Evolutionary conservation across 2,113 vertebrate species (phyloP), one percentile per base, ranked within the genome.

Genomic region (Macquaria australasica): DNA sequence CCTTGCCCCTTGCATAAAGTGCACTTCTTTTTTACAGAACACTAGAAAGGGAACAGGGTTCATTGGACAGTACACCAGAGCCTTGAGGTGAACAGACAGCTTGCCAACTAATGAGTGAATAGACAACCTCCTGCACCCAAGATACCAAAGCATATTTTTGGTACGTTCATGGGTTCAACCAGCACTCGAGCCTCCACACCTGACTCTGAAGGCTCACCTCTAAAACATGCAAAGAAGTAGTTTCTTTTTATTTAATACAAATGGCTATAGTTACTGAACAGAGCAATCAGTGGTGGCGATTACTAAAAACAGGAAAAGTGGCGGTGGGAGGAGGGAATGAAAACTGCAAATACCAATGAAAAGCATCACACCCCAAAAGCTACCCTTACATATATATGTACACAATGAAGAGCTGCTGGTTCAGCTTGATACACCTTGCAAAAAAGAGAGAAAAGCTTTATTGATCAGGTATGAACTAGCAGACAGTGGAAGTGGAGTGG

Each of bases 351-450:
- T 89, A 94, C 93, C 96, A 91, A 93, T 95, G 58, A 81, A 95
- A 96, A 95, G 89, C 92, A 95, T 95, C 88, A 92, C 89, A 87
- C 75, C 55, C 56, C 69, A 16, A 77, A 86, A 63, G 79, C 73
- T 79, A 90, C 84, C 94, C 94, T 34, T 94, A 73, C 34, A 78
- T 93, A 96, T 94, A 96, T 94, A 96, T n/a, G n/a, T 11, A 69
- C 60, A 41, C 50, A 53, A 71, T 63, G 66, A 77, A 62, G 31
- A 71, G 64, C 64, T 82, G 45, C 51, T 63, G 60, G 25, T 81
- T 71, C 28, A 67, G 39, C 51, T 62, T 79, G 23, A 56, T 25
- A 76, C 37, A 76, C 7, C 6, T 55, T 76, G 62, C 41, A 64
- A 64, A 70, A 69, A 31, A 66, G 23, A 68, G 16, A 59, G 16